Base-by-base conservation (phyloP, 2,113 vertebrate genomes). In the Bostrychus sinensis region DNA sequence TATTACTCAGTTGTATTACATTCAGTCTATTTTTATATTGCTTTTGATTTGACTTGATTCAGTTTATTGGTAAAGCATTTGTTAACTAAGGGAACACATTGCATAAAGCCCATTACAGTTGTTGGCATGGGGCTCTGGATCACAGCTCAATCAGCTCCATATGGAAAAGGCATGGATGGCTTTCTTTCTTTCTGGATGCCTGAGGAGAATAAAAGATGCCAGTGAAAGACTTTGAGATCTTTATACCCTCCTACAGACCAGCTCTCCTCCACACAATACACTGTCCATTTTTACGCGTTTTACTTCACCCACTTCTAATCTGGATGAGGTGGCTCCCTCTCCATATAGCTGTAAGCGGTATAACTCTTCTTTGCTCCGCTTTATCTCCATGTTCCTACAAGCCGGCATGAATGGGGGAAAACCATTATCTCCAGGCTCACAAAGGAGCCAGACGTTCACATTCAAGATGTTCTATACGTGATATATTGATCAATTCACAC, bases 381-480 rank as follows among this genome's bases (percentile, higher is more conserved):
- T 96, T 95, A 94, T 94, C 95, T 94, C 83, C 93, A 92, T 96
- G 95, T 96, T 95, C 91, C 92, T 96, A 96, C 95, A 96, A 95
- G 94, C 92, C 84, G 80, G 89, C 90, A 88, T 95, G 95, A 96
- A 96, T 95, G 93, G 95, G 92, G 91, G 25, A 25, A 92, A 93
- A 91, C 92, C 93, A 94, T 95, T 96, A 96, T 96, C 94, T 94
- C 92, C 78, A 78, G 89, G 84, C 88, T 92, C 92, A 95, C 94
- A 95, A 93, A 94, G 91, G 93, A 91, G 89, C 91, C 94, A 95
- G 95, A 95, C 93, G 89, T 91, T 92, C 92, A 91, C 93, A 91
- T 94, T 94, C 93, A 93, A 93, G 93, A 95, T 91, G 93, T 93
- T 94, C 92, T 93, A 93, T 95, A 93, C 93, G 93, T 95, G 95